Conservation (phyloP, 2,888 invertebrate genomes). For the Amphipoea lucens region DNA sequence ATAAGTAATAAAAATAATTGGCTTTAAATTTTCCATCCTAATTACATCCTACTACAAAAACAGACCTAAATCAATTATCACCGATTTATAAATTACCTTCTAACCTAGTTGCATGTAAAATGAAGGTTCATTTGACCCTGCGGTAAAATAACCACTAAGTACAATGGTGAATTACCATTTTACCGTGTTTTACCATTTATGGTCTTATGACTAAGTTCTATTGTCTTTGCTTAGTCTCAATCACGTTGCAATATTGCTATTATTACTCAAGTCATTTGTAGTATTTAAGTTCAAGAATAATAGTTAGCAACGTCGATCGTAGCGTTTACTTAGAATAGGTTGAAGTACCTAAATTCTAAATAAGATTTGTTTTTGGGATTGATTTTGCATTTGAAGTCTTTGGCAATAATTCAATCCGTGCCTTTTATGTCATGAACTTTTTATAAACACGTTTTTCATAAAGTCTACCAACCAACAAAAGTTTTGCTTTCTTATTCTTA, state of each 20-base stretch:
- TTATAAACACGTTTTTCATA: neutral
- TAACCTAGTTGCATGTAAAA: constrained; percentile 6
- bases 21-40: neutral
- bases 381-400: neutral
- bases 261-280: neutral
- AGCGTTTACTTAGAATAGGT: no score
- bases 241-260: neutral
- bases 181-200: constrained; percentile 21
- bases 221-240: constrained; percentile 20
- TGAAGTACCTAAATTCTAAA: neutral
- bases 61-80: constrained; percentile 20
- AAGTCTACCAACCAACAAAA: no score
- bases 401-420: neutral
- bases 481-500: no score
- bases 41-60: constrained; percentile 26
- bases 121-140: constrained; percentile 46
- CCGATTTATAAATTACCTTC: constrained; percentile 5
- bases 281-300: neutral
- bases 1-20: neutral
- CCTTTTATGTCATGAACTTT: neutral
- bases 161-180: constrained; percentile 47
- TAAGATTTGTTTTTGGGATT: neutral
- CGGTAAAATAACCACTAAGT: constrained; percentile 15
- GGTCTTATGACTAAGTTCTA: constrained; percentile 39
- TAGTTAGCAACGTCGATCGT: neutral